Conservation (phyloP, 1,140 invertebrate genomes). For the Aleiodes sp. region DNA sequence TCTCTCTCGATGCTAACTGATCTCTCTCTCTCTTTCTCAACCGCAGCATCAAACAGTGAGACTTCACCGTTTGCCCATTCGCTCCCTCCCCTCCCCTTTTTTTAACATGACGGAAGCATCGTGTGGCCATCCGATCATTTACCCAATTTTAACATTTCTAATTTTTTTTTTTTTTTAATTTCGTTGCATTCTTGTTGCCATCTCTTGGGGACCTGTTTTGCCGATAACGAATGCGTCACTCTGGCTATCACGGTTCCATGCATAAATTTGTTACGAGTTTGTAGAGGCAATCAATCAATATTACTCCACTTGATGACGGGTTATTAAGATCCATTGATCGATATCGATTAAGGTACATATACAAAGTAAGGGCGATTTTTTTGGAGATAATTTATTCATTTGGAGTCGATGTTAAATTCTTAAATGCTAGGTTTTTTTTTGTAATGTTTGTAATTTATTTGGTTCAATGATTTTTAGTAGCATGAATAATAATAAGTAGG, state of each 20-base stretch:
- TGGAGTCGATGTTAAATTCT: too few species aligned
- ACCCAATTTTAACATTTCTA: not conserved
- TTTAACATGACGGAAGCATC: conserved; percentile 60
- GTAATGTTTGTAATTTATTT: too few species aligned
- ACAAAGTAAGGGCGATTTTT: too few species aligned
- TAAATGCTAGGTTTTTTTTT: too few species aligned
- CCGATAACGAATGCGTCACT: not conserved
- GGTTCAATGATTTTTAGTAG: too few species aligned
- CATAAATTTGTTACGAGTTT: not conserved
- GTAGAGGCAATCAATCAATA: not conserved
- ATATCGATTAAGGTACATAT: not conserved
- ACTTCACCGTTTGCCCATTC: not conserved
- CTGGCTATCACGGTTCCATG: not conserved
- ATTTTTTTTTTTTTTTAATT: not conserved
- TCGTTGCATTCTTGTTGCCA: not conserved
- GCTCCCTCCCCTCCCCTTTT: conserved; percentile 23
- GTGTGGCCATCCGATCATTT: conserved; percentile 28
- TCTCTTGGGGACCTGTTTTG: not conserved
- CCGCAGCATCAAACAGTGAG: not conserved
- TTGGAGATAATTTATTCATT: too few species aligned
- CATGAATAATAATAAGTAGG: too few species aligned
- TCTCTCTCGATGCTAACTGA: conserved; percentile 39
- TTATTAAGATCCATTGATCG: not conserved
- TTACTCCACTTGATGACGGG: not conserved
- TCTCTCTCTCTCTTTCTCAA: conserved; percentile 32